Conservation (phyloP, 2,888 invertebrate genomes). For the Plebejus melissa region DNA sequence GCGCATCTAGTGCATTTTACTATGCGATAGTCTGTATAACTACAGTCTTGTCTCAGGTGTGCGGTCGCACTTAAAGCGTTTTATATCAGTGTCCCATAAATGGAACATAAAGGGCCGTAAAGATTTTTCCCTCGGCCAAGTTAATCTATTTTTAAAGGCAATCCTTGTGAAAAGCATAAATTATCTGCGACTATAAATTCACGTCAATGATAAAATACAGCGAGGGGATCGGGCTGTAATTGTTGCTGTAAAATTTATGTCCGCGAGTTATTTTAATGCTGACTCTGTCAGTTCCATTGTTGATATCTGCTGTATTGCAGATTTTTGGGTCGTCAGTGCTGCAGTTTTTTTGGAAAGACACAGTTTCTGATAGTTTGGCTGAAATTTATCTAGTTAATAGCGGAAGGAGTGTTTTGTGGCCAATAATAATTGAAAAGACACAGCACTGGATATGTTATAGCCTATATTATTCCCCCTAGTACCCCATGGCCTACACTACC, state of each 20-base stretch:
- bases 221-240: constrained; percentile 39
- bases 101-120: constrained; percentile 7
- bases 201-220: constrained; percentile 47
- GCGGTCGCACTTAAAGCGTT: not conserved
- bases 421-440: too few species aligned
- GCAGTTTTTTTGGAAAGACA: not conserved
- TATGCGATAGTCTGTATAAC: too few species aligned
- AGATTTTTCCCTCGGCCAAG: constrained; percentile 21
- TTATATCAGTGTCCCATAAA: constrained; percentile 20
- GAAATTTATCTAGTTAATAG: too few species aligned
- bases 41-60: too few species aligned
- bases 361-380: not conserved
- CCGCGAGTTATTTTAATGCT: constrained; percentile 35
- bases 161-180: constrained; percentile 36
- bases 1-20: too few species aligned
- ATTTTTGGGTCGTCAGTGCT: not conserved
- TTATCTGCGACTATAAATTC: constrained; percentile 45
- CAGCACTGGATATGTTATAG: too few species aligned
- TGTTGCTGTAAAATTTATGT: constrained; percentile 45
- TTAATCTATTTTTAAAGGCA: constrained; percentile 35
- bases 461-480: too few species aligned
- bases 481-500: too few species aligned
- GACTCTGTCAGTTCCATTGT: constrained; percentile 28
- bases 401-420: too few species aligned
- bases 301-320: constrained; percentile 1